Base-by-base conservation (phyloP, 2,797 vertebrate genomes). In the Ptychadena robeensis region DNA sequence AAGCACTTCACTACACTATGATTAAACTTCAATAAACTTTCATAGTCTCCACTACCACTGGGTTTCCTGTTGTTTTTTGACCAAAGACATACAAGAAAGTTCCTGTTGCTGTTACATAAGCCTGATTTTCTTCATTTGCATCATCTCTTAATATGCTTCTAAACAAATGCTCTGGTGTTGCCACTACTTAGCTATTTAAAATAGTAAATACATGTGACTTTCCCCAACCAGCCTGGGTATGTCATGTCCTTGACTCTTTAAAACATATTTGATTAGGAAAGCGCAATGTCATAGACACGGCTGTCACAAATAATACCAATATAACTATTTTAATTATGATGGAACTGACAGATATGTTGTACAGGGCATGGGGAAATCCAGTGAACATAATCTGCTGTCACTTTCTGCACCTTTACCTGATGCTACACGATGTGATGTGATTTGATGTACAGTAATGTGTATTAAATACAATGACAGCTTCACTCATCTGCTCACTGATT, bases 301-400 rank as follows among this genome's bases (percentile, higher is more conserved):
- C 69, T 79, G 82, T 67, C 82, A 83, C 48, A 57, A 66, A 5
- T 37, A 83, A 66, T 73, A 44, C 10, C 32, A 38, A 2, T 22
- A 15, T 37, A 67, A 44, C 73, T 83, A 67, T 34, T 78, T 31
- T 79, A 73, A 73, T 73, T 30, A 73, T 73, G 32, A 83, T 83
- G 59, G 75, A 83, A 79, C 25, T 79, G 82, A 79, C 82, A 79
- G 82, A 79, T 59, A 68, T 53, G 34, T 73, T 83, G 67, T 59
- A 73, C 25, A 38, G 40, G 82, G 53, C 82, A 59, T 57, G 61
- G 11, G 22, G n/a, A 57, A 83, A 64, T 30, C 75, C 75, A 79
- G 69, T 15, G 40, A 68, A 34, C 75, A 73, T 53, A 31, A 34
- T 9, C 38, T 64, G 37, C 34, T 83, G 81, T 73, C 74, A 78